Conservation (phyloP, 2,888 invertebrate genomes). For the Tortrix viridana region DNA sequence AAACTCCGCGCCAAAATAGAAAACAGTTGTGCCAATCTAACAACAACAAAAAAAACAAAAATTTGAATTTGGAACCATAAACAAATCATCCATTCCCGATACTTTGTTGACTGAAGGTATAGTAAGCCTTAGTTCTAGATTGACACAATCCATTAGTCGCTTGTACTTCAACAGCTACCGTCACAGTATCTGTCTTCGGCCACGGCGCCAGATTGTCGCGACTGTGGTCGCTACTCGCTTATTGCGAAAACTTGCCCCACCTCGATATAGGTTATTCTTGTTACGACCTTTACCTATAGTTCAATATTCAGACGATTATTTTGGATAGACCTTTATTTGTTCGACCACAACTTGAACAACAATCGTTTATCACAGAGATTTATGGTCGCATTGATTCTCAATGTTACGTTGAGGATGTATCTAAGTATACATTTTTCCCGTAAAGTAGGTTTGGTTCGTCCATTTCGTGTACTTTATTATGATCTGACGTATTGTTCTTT, state of each 20-base stretch:
- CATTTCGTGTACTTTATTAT: conserved; percentile 11
- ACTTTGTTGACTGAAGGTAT: too few species aligned
- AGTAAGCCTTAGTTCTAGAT: conserved; percentile 12
- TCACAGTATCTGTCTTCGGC: conserved; percentile 23
- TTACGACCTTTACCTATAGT: conserved; percentile 68
- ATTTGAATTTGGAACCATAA: too few species aligned
- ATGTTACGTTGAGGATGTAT: conserved; percentile 11
- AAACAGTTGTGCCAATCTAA: too few species aligned
- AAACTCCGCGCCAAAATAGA: too few species aligned
- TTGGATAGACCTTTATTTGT: conserved; percentile 47
- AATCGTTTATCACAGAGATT: conserved; percentile 54
- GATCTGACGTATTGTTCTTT: conserved; percentile 45
- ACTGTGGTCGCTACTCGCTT: conserved; percentile 46
- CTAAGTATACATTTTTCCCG: conserved; percentile 14
- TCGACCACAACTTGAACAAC: conserved; percentile 52
- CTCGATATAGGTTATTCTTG: conserved; percentile 69
- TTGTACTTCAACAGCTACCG: conserved; percentile 7
- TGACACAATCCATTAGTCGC: conserved; percentile 25
- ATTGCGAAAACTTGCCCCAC: conserved; percentile 62
- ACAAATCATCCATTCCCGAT: too few species aligned
- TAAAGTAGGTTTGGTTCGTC: conserved; percentile 6
- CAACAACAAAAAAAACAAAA: too few species aligned
- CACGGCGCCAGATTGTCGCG: conserved; percentile 66
- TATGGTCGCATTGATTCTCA: conserved; percentile 50
- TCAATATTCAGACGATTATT: conserved; percentile 58